phyloP scores from a whole-genome alignment of 1,140 invertebrate species.

The Aphelenchoides besseyi region DNA sequence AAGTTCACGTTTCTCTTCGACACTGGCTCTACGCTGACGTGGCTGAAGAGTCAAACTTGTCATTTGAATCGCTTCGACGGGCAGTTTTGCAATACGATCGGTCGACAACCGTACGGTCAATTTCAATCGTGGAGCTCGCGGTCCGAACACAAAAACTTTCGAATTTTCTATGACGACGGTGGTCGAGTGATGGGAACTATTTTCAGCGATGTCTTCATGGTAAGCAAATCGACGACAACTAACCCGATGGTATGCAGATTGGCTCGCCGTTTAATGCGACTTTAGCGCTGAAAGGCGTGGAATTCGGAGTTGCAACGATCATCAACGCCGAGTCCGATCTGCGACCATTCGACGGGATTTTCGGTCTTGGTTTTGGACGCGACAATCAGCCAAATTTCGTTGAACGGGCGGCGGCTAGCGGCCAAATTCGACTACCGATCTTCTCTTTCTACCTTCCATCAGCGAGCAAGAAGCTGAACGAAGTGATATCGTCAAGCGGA shows the following conservation, averaged over 20 bases:
- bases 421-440: background rate
- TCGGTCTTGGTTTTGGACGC: conserved; percentile 11
- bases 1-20: conserved; percentile 9
- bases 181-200: background rate
- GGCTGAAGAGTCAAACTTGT: background rate
- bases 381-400: background rate
- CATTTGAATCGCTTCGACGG: background rate
- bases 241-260: background rate
- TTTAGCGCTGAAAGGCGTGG: background rate
- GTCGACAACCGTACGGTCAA: background rate
- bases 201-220: background rate
- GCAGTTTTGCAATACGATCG: background rate
- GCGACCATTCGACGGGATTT: conserved; percentile 15
- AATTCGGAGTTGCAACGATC: conserved; percentile 8
- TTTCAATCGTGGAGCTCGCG: background rate
- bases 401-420: background rate
- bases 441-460: background rate
- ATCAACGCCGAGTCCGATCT: background rate
- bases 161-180: conserved; percentile 1
- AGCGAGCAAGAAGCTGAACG: background rate
- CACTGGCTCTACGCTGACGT: conserved; percentile 11
- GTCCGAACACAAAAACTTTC: background rate
- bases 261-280: background rate
- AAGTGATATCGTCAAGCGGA: background rate
- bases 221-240: too few species aligned